Percentiles rank a stretch among this genome's conserved stretches.
Conservation (phyloP, 2,888 invertebrate genomes). For the Trisateles emortualis region DNA sequence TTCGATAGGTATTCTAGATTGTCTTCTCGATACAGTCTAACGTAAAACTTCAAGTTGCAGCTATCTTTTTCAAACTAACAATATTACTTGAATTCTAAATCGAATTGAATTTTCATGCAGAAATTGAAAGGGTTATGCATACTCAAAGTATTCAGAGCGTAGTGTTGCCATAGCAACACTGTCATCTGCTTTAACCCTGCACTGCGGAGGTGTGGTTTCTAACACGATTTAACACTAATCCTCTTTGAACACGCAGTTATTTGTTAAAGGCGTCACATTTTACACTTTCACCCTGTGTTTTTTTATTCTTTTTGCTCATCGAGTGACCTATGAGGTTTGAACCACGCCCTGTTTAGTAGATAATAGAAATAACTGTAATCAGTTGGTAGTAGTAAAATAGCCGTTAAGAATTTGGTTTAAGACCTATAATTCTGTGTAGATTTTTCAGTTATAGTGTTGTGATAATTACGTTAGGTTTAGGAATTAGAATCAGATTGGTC, state of each 20-base stretch:
- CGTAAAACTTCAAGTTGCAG: no score
- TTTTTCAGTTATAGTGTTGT: slow-evolving; percentile 14
- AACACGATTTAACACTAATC: slow-evolving; percentile 74
- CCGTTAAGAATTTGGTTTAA: slow-evolving; percentile 43
- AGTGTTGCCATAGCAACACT: slow-evolving; percentile 52
- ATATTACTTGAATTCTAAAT: not conserved
- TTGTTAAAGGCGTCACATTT: slow-evolving; percentile 66
- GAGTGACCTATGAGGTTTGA: slow-evolving; percentile 38
- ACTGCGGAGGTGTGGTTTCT: slow-evolving; percentile 67
- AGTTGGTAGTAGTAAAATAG: slow-evolving; percentile 33
- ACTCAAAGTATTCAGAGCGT: slow-evolving; percentile 3
- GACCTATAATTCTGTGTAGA: slow-evolving; percentile 29
- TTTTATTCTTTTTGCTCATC: slow-evolving; percentile 27
- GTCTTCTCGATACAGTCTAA: no score
- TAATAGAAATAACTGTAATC: slow-evolving; percentile 7
- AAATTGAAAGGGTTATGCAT: not conserved
- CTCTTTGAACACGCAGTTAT: slow-evolving; percentile 62
- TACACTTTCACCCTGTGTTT: slow-evolving; percentile 37
- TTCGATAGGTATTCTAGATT: no score
- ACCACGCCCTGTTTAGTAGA: slow-evolving; percentile 49
- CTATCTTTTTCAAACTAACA: not conserved
- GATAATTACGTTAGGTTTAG: slow-evolving; percentile 9
- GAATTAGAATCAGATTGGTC: slow-evolving; percentile 5
- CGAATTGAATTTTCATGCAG: not conserved
- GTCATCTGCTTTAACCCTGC: slow-evolving; percentile 40